Conservation (phyloP, 2,888 invertebrate species). For the Synanthedon andrenaeformis region DNA sequence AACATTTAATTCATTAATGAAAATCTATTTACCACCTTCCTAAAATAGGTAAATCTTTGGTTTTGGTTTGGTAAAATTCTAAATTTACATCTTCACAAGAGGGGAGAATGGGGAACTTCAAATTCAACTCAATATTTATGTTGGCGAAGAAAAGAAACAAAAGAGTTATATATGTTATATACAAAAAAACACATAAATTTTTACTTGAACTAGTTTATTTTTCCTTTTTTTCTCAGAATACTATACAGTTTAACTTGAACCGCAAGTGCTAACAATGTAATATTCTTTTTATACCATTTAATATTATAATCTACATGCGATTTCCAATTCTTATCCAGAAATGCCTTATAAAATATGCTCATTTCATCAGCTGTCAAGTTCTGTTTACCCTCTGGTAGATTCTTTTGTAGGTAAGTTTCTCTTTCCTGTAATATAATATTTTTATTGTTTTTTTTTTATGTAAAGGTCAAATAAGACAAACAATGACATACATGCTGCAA, state of each 20-base stretch:
- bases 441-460: slow-evolving; percentile 10
- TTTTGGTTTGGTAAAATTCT: no score
- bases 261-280: slow-evolving; percentile 73
- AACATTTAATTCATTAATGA: no score
- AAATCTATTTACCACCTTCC: no score
- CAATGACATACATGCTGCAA: no score
- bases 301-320: slow-evolving; percentile 82
- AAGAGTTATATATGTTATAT: no score
- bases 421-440: slow-evolving; percentile 54
- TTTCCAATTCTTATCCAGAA: slow-evolving; percentile 85
- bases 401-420: slow-evolving; percentile 65
- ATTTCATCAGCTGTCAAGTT: slow-evolving; percentile 83
- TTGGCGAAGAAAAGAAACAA: neutral
- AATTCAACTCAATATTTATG: neutral
- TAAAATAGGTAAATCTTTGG: no score
- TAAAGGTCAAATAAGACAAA: slow-evolving; percentile 4
- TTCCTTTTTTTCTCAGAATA: slow-evolving; percentile 29
- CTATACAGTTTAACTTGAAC: slow-evolving; percentile 67
- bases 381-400: slow-evolving; percentile 55
- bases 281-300: slow-evolving; percentile 86
- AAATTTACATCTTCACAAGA: no score
- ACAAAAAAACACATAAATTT: no score
- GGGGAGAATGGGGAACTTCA: no score
- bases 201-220: slow-evolving; percentile 13
- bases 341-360: slow-evolving; percentile 89